Percentiles rank a stretch among this genome's conserved stretches.
Evolutionary conservation across 1,140 invertebrate species (phyloP).

Genomic region (Drosophila sp.): DNA sequence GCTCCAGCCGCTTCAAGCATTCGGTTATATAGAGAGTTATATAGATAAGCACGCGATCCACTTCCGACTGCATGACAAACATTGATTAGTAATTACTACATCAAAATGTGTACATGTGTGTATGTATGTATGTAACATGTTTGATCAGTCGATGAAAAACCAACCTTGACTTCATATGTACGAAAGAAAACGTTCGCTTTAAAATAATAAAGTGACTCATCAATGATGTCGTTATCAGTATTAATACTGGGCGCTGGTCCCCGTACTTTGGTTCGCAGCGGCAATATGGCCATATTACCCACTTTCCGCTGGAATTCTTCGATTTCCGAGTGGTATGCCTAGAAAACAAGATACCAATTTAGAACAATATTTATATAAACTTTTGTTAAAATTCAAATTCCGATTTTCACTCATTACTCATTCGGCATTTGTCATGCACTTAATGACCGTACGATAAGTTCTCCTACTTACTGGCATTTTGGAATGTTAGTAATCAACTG

Average conservation of each 20-base stretch:
- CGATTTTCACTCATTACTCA: constrained; percentile 12
- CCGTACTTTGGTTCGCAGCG: constrained; percentile 92
- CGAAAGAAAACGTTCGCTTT: constrained; percentile 99
- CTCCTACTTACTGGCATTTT: constrained; percentile 48
- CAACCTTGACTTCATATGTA: constrained; percentile 98
- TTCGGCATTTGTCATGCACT: background rate
- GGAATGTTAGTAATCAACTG: constrained; percentile 21
- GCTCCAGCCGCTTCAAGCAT: constrained; percentile 97
- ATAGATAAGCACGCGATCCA: constrained; percentile 98
- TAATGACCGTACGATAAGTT: background rate
- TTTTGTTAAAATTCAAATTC: constrained; percentile 27
- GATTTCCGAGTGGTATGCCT: constrained; percentile 98
- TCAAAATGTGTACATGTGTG: background rate
- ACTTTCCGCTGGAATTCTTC: constrained; percentile 89
- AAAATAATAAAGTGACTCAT: constrained; percentile 98
- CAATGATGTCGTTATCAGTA: constrained; percentile 95
- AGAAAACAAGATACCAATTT: background rate
- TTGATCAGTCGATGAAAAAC: background rate
- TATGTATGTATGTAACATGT: background rate
- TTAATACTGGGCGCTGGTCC: constrained; percentile 94
- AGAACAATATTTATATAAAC: constrained; percentile 32
- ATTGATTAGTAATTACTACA: constrained; percentile 9
- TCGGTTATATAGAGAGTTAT: constrained; percentile 99
- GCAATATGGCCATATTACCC: constrained; percentile 97
- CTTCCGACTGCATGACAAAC: constrained; percentile 90